These are phyloP conservation scores for Myotis findleyi DNA, from an alignment of 2,797 vertebrate species.

Conservation along the genomic window DNA sequence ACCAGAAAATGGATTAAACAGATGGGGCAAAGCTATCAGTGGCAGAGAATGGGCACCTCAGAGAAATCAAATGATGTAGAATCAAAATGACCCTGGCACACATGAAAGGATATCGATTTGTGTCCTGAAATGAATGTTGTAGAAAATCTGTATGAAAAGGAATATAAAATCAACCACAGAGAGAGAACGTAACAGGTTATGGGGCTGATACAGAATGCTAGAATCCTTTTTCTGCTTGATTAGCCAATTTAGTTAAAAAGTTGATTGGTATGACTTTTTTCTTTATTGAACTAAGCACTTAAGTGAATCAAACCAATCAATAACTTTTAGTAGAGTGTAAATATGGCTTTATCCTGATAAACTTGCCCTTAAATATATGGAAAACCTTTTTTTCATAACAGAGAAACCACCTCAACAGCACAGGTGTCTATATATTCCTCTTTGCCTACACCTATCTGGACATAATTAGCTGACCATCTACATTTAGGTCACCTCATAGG, in stretches of 20 bases:
- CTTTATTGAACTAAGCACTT: not conserved
- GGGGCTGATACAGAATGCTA: not conserved
- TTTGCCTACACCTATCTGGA: not conserved
- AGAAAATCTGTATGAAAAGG: slow-evolving; percentile 72
- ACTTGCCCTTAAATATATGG: slow-evolving; percentile 7
- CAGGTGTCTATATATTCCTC: not conserved
- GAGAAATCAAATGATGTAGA: slow-evolving; percentile 72
- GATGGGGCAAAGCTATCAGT: slow-evolving; percentile 79
- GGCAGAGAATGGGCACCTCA: slow-evolving; percentile 74
- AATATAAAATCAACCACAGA: slow-evolving; percentile 48
- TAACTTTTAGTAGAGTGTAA: not conserved
- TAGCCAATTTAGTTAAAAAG: not conserved
- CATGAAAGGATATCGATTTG: slow-evolving; percentile 64
- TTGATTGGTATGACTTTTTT: not conserved
- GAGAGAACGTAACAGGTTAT: not conserved
- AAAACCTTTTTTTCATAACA: not conserved
- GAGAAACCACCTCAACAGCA: not conserved
- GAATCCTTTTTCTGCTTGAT: not conserved
- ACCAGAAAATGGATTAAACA: slow-evolving; percentile 82
- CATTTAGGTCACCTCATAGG: not conserved
- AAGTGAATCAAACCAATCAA: not conserved
- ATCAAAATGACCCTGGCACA: slow-evolving; percentile 78
- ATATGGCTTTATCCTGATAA: not conserved
- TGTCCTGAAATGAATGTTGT: slow-evolving; percentile 72
- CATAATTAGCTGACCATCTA: not conserved